Evolutionary conservation across 2,888 invertebrate genomes (phyloP), one percentile per base, ranked within the genome.

Genomic region (Parnassius apollo): DNA sequence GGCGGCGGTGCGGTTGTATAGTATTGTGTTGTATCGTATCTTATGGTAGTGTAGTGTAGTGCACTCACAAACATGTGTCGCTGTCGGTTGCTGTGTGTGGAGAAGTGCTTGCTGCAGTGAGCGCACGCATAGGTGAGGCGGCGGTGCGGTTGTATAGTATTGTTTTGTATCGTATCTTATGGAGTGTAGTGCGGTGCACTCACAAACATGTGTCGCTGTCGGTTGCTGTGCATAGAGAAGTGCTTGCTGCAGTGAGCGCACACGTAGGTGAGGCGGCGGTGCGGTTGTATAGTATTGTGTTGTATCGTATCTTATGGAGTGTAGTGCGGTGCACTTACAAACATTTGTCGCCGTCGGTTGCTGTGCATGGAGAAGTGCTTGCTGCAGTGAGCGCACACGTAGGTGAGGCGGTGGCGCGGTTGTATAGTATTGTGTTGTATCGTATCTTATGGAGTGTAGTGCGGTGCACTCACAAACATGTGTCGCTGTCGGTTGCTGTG

Each of bases 151-250:
- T 7, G 25, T 25, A 22, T 22, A 2, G 22, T 22, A 22, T 22
- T 22, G 22, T 22, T 2, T 22, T 22, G 22, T 22, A 22, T 22
- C 2, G 22, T 22, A 2, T 22, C 2, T 1, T 22, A 22, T 22
- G 1, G 22, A 22, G n/a, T n/a, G n/a, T n/a, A n/a, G n/a, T n/a
- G n/a, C n/a, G n/a, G 18, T 18, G 50, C 62, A 86, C 90, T 85
- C 66, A 91, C 91, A 75, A 88, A 87, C 90, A 89, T 89, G 48
- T 91, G 90, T 68, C 90, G 62, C 72, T 87, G 86, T 0, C 88
- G 55, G 70, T 91, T 90, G 72, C 86, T 87, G 62, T 86, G 86
- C 62, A 86, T 86, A 0, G 83, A 80, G 79, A 91, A 90, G 66
- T 80, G 82, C 61, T 90, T 90, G 50, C 85, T 86, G 73, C 91